These are phyloP conservation scores for Tetragnatha montana DNA, from an alignment of 2,888 invertebrate genomes.

Conservation along the genomic window DNA sequence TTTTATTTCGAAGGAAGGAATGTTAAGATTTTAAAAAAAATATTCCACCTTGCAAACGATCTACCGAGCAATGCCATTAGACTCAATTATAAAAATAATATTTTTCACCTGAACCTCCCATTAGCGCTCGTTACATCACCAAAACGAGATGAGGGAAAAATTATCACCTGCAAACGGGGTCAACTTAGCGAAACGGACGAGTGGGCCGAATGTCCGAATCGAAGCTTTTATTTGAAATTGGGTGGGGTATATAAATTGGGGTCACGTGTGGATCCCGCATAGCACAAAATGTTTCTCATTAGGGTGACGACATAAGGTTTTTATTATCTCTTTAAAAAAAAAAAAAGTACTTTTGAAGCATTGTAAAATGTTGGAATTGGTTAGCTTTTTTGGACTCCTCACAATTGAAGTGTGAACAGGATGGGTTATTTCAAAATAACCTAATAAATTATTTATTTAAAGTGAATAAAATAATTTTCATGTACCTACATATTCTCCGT, in stretches of 20 bases:
- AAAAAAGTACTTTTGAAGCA: neutral
- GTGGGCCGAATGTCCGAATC: neutral
- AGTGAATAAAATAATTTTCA: no score
- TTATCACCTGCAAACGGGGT: neutral
- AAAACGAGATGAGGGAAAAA: neutral
- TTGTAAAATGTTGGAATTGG: neutral
- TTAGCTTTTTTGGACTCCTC: no score
- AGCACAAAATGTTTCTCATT: slow-evolving; percentile 27
- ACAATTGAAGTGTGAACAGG: no score
- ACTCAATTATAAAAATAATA: no score
- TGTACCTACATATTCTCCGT: no score
- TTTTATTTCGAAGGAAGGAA: no score
- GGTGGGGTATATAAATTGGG: neutral
- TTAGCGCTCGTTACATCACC: neutral
- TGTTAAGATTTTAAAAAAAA: no score
- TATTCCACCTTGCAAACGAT: no score
- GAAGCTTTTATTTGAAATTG: neutral
- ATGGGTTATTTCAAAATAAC: no score
- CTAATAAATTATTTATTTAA: no score
- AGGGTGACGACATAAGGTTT: neutral
- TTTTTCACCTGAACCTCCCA: neutral
- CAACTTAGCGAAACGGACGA: neutral
- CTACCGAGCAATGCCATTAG: no score
- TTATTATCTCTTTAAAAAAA: neutral
- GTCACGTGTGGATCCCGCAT: neutral